phyloP scores from a whole-genome alignment of 2,888 invertebrate species.

The Tillus elongatus region DNA sequence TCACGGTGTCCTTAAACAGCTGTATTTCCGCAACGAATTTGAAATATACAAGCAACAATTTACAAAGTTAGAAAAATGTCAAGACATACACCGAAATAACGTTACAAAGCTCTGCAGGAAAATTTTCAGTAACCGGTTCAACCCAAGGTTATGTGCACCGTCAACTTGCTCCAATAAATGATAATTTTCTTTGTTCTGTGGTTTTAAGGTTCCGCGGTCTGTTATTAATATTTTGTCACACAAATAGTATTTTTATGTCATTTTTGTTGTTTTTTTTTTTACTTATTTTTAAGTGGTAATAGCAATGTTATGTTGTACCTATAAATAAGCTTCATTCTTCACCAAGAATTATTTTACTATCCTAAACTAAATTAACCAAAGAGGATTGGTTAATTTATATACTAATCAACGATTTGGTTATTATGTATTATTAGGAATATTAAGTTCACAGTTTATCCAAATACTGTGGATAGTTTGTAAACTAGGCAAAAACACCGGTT shows the following conservation, averaged over 20 bases:
- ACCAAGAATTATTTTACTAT: too few relatives aligned
- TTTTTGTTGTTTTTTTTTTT: neutral
- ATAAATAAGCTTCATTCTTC: too few relatives aligned
- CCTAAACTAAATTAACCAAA: too few relatives aligned
- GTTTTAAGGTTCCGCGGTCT: neutral
- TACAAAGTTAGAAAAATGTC: constrained; percentile 4
- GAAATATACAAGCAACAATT: constrained; percentile 6
- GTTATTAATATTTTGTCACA: neutral
- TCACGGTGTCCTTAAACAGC: constrained; percentile 7
- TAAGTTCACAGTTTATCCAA: too few relatives aligned
- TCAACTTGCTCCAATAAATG: constrained; percentile 7
- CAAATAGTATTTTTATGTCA: neutral
- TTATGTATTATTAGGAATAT: too few relatives aligned
- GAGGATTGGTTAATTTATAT: too few relatives aligned
- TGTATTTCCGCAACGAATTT: constrained; percentile 3
- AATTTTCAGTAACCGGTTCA: constrained; percentile 8
- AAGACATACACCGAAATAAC: constrained; percentile 9
- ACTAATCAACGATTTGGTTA: too few relatives aligned
- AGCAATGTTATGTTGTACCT: neutral
- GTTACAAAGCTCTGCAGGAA: constrained; percentile 8
- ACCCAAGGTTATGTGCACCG: constrained; percentile 7
- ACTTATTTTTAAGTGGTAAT: neutral
- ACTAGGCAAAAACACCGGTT: too few relatives aligned
- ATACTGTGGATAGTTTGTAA: too few relatives aligned
- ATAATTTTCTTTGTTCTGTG: constrained; percentile 2